These are phyloP conservation scores for Pangasius krempfi DNA, from an alignment of 2,797 vertebrate genomes.

Conservation along the genomic window DNA sequence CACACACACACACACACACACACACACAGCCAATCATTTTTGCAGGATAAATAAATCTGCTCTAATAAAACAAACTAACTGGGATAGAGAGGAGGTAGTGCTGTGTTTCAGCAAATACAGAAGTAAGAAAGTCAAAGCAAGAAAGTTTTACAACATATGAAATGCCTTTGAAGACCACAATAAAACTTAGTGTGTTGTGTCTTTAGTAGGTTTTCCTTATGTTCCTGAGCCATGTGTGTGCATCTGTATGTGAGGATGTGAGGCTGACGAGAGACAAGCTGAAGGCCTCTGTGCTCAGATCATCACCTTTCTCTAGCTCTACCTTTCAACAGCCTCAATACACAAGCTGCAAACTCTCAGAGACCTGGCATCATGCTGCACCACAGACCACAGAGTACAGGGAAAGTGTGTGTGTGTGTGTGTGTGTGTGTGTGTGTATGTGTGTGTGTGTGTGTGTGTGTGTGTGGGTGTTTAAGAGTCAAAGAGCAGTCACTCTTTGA, in stretches of 20 bases:
- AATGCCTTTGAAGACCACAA: conserved; percentile 34
- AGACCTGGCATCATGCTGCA: conserved; percentile 69
- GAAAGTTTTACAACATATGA: conserved; percentile 44
- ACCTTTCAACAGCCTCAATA: conserved; percentile 76
- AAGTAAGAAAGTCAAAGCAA: conserved; percentile 12
- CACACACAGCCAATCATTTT: conserved; percentile 26
- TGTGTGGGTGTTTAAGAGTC: conserved; percentile 44
- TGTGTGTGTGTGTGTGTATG: conserved; percentile 14
- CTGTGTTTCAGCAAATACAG: conserved; percentile 41
- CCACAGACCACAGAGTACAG: conserved; percentile 12
- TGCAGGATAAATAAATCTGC: conserved; percentile 51
- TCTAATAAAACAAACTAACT: conserved; percentile 47
- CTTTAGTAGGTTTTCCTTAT: conserved; percentile 45
- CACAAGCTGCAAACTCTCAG: conserved; percentile 73
- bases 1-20: conserved; percentile 9
- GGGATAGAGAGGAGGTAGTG: conserved; percentile 26
- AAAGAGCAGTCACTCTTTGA: conserved; percentile 76
- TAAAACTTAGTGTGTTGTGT: conserved; percentile 5
- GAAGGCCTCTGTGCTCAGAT: conserved; percentile 59
- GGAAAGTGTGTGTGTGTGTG: conserved; percentile 30
- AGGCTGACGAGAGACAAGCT: conserved; percentile 38
- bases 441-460: neutral
- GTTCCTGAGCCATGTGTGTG: conserved; percentile 34
- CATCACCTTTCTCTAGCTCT: conserved; percentile 74
- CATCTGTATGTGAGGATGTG: conserved; percentile 30